phyloP scores from a whole-genome alignment of 2,113 vertebrate genomes.

The Engystomops pustulosus region DNA sequence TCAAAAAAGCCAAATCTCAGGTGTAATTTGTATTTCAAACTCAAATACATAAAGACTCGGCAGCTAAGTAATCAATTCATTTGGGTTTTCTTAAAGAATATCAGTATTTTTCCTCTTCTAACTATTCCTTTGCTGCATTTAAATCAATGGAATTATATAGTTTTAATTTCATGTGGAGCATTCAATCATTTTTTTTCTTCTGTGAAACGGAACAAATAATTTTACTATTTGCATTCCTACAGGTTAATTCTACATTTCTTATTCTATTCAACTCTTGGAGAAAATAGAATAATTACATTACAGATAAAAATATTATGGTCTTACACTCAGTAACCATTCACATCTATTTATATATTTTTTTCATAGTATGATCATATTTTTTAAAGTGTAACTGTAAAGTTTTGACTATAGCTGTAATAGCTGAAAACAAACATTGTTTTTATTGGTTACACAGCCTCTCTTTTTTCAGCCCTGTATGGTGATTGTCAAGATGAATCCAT shows the following conservation, averaged over 20 bases:
- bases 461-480: too few relatives aligned
- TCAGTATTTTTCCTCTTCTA: constrained; percentile 24
- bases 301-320: neutral
- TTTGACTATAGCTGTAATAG: too few relatives aligned
- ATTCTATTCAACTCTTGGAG: constrained; percentile 36
- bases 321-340: neutral
- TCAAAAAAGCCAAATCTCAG: constrained; percentile 27
- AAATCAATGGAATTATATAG: constrained; percentile 40
- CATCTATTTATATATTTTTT: too few relatives aligned
- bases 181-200: constrained; percentile 23
- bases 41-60: neutral
- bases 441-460: too few relatives aligned
- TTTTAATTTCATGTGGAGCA: constrained; percentile 24
- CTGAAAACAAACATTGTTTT: too few relatives aligned
- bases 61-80: constrained; percentile 13
- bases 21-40: constrained; percentile 15
- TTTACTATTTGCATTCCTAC: constrained; percentile 40
- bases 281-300: neutral
- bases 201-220: constrained; percentile 6
- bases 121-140: constrained; percentile 11
- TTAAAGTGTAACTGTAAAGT: too few relatives aligned
- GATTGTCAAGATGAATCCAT: too few relatives aligned
- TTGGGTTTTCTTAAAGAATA: neutral
- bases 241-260: constrained; percentile 50
- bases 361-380: too few relatives aligned